phyloP scores from a whole-genome alignment of 2,888 invertebrate species.

The Elysia crispata region DNA sequence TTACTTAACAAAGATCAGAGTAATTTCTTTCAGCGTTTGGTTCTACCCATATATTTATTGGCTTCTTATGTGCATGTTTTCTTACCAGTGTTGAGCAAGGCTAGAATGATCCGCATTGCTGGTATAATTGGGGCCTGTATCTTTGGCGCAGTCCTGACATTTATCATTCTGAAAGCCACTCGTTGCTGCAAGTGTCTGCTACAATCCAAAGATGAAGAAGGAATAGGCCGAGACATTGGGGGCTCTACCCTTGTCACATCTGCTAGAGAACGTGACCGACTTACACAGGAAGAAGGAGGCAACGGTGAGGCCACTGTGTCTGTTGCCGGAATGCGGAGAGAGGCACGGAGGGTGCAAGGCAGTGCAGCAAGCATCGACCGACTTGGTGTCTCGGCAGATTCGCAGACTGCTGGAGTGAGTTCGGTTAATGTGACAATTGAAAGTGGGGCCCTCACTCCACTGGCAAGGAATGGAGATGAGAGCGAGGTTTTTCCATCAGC shows the following conservation, averaged over 20 bases:
- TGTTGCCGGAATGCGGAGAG: not conserved
- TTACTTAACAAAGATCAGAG: no score
- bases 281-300: not conserved
- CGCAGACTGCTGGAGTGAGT: not conserved
- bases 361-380: not conserved
- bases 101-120: slow-evolving; percentile 38
- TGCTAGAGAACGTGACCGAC: not conserved
- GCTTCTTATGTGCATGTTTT: no score
- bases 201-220: no score
- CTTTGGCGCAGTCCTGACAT: slow-evolving; percentile 17
- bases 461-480: not conserved
- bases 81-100: slow-evolving; percentile 37
- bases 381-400: not conserved
- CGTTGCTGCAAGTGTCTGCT: not conserved
- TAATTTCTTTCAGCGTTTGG: not conserved
- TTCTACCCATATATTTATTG: no score
- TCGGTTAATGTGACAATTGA: no score
- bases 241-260: not conserved
- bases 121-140: slow-evolving; percentile 33
- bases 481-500: not conserved
- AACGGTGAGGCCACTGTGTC: not conserved
- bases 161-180: slow-evolving; percentile 5
- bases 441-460: not conserved
- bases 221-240: not conserved
- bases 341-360: no score